Evolutionary conservation across 2,797 vertebrate genomes (phyloP), one percentile per base, ranked within the genome.

Genomic region (Lemur catta): DNA sequence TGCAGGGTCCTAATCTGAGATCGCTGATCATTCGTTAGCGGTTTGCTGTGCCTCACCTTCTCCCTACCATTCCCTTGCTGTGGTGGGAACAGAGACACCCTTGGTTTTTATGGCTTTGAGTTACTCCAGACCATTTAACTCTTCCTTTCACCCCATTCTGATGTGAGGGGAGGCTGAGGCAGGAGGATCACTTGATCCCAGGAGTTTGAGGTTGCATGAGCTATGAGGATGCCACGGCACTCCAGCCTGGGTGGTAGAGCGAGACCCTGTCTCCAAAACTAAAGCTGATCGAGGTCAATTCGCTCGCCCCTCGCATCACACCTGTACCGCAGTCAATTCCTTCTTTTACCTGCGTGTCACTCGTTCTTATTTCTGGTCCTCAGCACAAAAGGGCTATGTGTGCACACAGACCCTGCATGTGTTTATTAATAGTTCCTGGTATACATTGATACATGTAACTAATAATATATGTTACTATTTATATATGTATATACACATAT

Each of bases 21-120:
- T 67, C 28, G 87, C 52, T 38, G 22, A 6, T 46, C 26, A 46
- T 30, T 61, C 26, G 33, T n/a, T 59, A n/a, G 52, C 28, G 4
- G 17, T 79, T 59, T 41, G 7, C 35, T 28, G 3, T 5, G 18
- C 15, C n/a, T 18, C 22, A 5, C 35, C 75, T 63, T 1, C 22
- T 84, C 20, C 33, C 35, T 41, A 10, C 30, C 3, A 10, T 13
- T 1, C 41, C 46, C 12, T 57, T 38, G 2, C 11, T n/a, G 4
- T 72, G 26, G 7, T 10, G 55, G 57, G 50, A 4, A 46, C 35
- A 61, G 13, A 57, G 28, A 63, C 35, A 28, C 8, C 38, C 13
- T 88, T 43, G 86, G 12, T 18, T 89, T 87, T 79, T 35, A 93
- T 24, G 50, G 4, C 26, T 46, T 33, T 85, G 46, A 88, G 22